phyloP scores from a whole-genome alignment of 2,797 vertebrate genomes.

The Cirrhinus mrigala region DNA sequence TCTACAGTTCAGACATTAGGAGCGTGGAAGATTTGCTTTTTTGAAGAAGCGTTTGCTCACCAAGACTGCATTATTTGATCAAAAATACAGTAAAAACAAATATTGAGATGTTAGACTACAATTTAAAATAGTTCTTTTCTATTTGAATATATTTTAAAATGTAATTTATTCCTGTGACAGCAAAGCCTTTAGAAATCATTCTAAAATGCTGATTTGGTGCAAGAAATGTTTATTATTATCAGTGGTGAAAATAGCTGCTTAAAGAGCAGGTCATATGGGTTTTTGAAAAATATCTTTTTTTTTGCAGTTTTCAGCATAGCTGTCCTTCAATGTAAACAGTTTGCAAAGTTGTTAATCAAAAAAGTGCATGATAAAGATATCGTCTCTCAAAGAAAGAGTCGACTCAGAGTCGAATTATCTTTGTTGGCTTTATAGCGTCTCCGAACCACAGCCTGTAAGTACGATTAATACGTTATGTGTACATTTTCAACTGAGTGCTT shows the following conservation, averaged over 20 bases:
- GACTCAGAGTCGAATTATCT: too few relatives aligned
- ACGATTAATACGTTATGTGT: too few relatives aligned
- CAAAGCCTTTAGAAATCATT: neutral
- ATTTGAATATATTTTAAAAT: neutral
- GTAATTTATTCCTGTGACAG: neutral
- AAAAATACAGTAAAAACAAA: neutral
- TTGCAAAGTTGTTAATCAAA: too few relatives aligned
- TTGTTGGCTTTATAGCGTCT: too few relatives aligned
- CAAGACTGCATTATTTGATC: neutral
- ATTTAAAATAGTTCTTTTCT: neutral
- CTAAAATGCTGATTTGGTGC: neutral
- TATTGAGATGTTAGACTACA: neutral
- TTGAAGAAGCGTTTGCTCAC: neutral
- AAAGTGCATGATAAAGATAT: too few relatives aligned
- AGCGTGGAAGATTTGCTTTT: neutral
- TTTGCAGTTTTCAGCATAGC: too few relatives aligned
- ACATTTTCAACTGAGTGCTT: too few relatives aligned
- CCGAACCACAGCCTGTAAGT: too few relatives aligned
- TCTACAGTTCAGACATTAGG: neutral
- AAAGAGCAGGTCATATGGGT: neutral
- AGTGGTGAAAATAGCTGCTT: neutral
- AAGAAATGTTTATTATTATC: neutral
- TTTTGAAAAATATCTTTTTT: too few relatives aligned
- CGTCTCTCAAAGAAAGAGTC: too few relatives aligned
- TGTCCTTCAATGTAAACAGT: too few relatives aligned